phyloP scores from a whole-genome alignment of 1,140 invertebrate genomes.

The Oncopodura yosiiana region DNA sequence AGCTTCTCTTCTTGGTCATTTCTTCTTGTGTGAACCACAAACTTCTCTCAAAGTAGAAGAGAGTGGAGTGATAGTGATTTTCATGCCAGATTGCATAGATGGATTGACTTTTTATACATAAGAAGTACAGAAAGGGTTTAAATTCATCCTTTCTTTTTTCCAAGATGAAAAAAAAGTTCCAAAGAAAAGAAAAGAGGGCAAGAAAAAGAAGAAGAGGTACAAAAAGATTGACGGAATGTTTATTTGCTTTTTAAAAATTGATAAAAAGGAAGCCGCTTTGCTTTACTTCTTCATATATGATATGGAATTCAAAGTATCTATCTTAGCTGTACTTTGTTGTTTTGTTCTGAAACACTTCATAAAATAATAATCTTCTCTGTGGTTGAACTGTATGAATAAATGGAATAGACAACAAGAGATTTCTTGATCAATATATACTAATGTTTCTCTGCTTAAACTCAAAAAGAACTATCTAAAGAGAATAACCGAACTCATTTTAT shows the following conservation, averaged over 20 bases:
- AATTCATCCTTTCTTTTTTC: background rate
- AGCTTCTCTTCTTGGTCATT: conserved; percentile 10
- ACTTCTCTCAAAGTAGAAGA: too few species aligned
- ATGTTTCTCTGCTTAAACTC: conserved; percentile 13
- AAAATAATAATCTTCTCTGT: background rate
- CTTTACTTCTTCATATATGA: background rate
- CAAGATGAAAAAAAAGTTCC: background rate
- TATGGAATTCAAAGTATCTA: conserved; percentile 9
- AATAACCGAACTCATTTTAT: conserved; percentile 26
- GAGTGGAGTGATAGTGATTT: too few species aligned
- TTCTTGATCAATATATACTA: background rate
- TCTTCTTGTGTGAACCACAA: too few species aligned
- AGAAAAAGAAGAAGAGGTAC: conserved; percentile 5
- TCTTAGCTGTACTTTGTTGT: background rate
- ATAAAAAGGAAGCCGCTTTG: conserved; percentile 23
- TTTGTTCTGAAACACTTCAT: background rate
- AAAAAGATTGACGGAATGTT: conserved; percentile 29
- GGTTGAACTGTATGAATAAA: conserved; percentile 1
- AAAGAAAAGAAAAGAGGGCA: background rate
- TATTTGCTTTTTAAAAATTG: conserved; percentile 31
- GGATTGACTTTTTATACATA: background rate
- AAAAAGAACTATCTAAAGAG: conserved; percentile 1
- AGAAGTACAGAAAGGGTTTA: background rate
- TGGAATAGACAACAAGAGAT: background rate
- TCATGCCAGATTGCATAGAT: background rate